Percentiles rank a stretch among this genome's conserved stretches.
Evolutionary conservation across 2,888 invertebrate genomes (phyloP).

Genomic region (Drosophila quinaria): DNA sequence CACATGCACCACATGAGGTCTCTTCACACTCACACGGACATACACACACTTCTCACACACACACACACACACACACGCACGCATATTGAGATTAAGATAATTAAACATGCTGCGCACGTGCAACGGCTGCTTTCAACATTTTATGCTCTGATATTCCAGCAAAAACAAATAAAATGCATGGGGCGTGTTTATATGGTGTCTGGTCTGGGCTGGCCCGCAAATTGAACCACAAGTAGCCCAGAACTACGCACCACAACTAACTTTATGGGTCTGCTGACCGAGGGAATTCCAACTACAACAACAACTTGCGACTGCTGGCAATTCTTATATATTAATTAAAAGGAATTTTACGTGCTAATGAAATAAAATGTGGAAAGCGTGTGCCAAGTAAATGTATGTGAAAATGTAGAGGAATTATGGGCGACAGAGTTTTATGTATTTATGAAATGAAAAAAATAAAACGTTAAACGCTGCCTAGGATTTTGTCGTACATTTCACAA

Average conservation of each 20-base stretch:
- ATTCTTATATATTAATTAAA: constrained; percentile 79
- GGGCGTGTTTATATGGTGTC: constrained; percentile 44
- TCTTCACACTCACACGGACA: constrained; percentile 18
- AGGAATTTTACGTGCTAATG: constrained; percentile 76
- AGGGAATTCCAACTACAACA: constrained; percentile 27
- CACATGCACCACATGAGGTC: constrained; percentile 61
- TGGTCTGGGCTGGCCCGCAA: constrained; percentile 51
- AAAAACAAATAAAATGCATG: constrained; percentile 71
- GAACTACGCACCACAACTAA: constrained; percentile 27
- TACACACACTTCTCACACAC: constrained; percentile 7
- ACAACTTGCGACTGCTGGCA: constrained; percentile 40
- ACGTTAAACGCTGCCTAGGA: constrained; percentile 21
- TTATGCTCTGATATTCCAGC: constrained; percentile 61
- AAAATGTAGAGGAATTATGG: background rate
- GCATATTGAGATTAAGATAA: constrained; percentile 51
- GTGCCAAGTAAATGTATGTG: constrained; percentile 11
- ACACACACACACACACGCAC: constrained; percentile 25
- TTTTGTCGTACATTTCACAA: constrained; percentile 32
- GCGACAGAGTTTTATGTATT: constrained; percentile 13
- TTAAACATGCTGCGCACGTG: constrained; percentile 80
- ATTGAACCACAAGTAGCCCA: constrained; percentile 65
- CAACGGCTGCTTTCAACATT: constrained; percentile 77
- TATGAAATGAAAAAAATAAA: constrained; percentile 22
- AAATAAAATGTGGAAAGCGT: constrained; percentile 67
- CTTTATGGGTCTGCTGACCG: constrained; percentile 47